phyloP scores from a whole-genome alignment of 2,888 invertebrate genomes.

The Dicyrtomina minuta region DNA sequence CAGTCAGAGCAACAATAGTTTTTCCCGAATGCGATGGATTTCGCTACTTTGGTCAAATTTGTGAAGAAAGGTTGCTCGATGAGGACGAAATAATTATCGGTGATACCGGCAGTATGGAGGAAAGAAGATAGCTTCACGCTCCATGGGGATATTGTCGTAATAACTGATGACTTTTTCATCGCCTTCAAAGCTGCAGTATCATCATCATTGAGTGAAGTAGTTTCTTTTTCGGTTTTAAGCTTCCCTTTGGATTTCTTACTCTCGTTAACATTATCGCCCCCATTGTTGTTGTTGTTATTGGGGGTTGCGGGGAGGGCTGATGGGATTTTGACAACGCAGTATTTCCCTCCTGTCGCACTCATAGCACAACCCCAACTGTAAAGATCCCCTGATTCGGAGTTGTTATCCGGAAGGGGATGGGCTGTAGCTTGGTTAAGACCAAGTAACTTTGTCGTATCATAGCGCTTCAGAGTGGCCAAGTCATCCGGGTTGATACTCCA shows the following conservation, averaged over 20 bases:
- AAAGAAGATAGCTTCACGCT: not conserved
- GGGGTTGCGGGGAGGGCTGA: slow-evolving; percentile 2
- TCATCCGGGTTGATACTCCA: slow-evolving; percentile 10
- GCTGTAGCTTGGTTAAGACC: slow-evolving; percentile 56
- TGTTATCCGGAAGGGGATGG: slow-evolving; percentile 57
- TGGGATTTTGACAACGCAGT: slow-evolving; percentile 55
- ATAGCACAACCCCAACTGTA: slow-evolving; percentile 56
- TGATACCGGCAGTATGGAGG: not conserved
- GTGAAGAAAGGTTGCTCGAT: not conserved
- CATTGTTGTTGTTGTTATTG: not conserved
- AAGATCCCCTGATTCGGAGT: slow-evolving; percentile 54
- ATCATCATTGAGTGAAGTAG: not conserved
- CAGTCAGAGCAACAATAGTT: not conserved
- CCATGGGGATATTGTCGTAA: not conserved
- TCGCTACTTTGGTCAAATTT: slow-evolving; percentile 4
- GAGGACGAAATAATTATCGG: not conserved
- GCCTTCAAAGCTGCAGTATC: not conserved
- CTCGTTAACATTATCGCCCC: too few species aligned
- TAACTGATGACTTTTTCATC: not conserved
- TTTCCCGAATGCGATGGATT: not conserved
- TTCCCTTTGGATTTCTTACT: not conserved
- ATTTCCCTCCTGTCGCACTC: slow-evolving; percentile 53
- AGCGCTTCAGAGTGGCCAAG: slow-evolving; percentile 41
- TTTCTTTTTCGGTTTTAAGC: not conserved
- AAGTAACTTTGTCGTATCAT: slow-evolving; percentile 51